phyloP scores from a whole-genome alignment of 2,113 vertebrate genomes.

The Calidris pugnax region DNA sequence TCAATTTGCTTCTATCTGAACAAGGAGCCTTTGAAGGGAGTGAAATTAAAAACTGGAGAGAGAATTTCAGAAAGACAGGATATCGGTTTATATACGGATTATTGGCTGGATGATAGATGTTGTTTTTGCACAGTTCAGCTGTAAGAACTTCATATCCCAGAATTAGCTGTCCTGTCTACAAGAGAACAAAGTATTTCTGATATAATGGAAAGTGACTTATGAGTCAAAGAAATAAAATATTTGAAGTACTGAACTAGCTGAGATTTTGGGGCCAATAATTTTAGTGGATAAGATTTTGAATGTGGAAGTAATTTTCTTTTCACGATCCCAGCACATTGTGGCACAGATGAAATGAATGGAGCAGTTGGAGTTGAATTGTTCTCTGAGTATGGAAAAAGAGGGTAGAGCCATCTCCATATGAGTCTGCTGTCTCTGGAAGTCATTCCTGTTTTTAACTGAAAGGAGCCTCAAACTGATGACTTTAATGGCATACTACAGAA shows the following conservation, averaged over 20 bases:
- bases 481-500: not conserved
- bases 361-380: not conserved
- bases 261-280: not conserved
- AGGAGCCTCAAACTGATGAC: not conserved
- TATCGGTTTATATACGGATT: not conserved
- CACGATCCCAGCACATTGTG: rapidly evolving
- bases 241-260: not conserved
- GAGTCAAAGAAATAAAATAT: not conserved
- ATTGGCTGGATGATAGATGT: not conserved
- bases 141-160: not conserved
- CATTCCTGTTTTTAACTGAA: not conserved
- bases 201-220: not conserved
- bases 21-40: not conserved
- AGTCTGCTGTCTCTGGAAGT: not conserved
- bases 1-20: not conserved
- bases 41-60: not conserved
- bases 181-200: not conserved
- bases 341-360: not conserved
- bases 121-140: not conserved
- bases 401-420: not conserved
- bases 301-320: not conserved
- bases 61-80: not conserved
- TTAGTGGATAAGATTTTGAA: not conserved
- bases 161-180: not conserved
- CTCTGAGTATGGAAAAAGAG: not conserved